Conservation (phyloP, 2,113 vertebrate species). For the Nerophis lumbriciformis region DNA sequence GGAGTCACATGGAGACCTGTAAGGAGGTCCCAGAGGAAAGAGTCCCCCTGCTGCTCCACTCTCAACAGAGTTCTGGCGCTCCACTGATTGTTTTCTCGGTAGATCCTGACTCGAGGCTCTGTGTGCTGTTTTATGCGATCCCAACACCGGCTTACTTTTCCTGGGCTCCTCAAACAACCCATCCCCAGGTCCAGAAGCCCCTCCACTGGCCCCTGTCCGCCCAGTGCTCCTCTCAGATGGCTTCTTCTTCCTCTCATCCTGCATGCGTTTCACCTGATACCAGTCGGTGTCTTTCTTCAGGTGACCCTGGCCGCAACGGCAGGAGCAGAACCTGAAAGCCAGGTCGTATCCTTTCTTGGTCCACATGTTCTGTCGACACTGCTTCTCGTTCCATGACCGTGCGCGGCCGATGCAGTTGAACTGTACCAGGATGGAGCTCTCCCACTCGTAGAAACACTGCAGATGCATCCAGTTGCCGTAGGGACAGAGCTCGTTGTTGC, state of each 20-base stretch:
- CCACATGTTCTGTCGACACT: conserved; percentile 99
- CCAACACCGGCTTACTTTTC: conserved; percentile 72
- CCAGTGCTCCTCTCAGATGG: conserved; percentile 76
- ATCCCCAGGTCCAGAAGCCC: conserved; percentile 35
- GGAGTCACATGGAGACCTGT: conserved; percentile 83
- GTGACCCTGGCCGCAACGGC: conserved; percentile 94
- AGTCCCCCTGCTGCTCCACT: conserved; percentile 56
- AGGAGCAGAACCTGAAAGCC: conserved; percentile 97
- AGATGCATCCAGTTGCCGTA: conserved; percentile 96
- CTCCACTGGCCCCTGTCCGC: conserved; percentile 52
- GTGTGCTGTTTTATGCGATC: conserved; percentile 72
- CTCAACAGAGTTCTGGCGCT: conserved; percentile 91
- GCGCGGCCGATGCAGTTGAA: conserved; percentile 97
- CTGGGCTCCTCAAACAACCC: conserved; percentile 79
- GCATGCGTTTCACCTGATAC: conserved; percentile 94
- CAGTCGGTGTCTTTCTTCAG: conserved; percentile 98
- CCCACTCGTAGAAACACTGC: conserved; percentile 98
- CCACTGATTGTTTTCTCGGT: conserved; percentile 84
- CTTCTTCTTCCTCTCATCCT: conserved; percentile 95
- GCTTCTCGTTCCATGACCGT: conserved; percentile 97
- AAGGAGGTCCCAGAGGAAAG: conserved; percentile 62
- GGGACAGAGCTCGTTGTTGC: conserved; percentile 93
- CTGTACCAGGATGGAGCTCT: conserved; percentile 96
- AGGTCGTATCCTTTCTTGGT: conserved; percentile 98
- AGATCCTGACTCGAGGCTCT: conserved; percentile 83